A percentile compares a stretch with the other conserved stretches of the same genome.
These are phyloP conservation scores for Spermophilus dauricus DNA, from an alignment of 2,113 vertebrate species.

Conservation along the genomic window DNA sequence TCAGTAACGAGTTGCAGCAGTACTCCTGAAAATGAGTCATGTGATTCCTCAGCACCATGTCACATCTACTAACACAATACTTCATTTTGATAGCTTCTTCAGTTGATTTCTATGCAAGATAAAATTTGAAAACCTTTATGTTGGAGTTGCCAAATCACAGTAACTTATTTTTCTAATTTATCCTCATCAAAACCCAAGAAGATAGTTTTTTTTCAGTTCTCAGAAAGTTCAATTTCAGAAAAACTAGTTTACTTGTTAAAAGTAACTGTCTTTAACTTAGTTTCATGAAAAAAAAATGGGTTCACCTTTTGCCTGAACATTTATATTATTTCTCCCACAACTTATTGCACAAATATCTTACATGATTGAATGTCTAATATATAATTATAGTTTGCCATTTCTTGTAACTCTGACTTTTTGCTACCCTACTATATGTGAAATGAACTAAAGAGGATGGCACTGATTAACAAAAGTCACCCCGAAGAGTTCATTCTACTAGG, in stretches of 20 bases:
- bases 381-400: not conserved
- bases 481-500: slow-evolving; percentile 54
- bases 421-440: not conserved
- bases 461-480: slow-evolving; percentile 2
- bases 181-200: not conserved
- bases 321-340: not conserved
- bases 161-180: not conserved
- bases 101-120: not conserved
- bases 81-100: not conserved
- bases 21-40: too few species aligned
- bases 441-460: not conserved
- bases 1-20: too few species aligned
- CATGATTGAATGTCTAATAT: not conserved
- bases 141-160: not conserved
- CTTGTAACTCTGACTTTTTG: not conserved
- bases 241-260: not conserved
- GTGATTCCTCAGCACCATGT: too few species aligned
- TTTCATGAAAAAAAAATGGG: not conserved
- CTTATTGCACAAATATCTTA: not conserved
- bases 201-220: not conserved
- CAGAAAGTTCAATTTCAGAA: not conserved
- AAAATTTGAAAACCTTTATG: not conserved
- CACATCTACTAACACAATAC: too few species aligned
- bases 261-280: not conserved
- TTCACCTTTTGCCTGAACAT: not conserved